phyloP scores from a whole-genome alignment of 2,113 vertebrate genomes.

The Xyliphius kryptos region DNA sequence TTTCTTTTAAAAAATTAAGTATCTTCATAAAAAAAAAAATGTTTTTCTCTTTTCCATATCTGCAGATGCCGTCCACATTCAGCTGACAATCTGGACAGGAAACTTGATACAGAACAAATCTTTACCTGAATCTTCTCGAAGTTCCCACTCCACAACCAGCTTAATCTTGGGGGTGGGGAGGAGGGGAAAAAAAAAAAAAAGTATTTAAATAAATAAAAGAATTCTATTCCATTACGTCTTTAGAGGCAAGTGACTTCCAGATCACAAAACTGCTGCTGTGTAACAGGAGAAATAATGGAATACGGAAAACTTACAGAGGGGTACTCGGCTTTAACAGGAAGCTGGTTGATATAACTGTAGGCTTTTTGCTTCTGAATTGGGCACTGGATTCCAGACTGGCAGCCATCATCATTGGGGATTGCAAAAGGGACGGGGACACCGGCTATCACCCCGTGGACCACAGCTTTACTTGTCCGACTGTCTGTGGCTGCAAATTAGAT shows the following conservation, averaged over 20 bases:
- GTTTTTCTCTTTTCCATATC: too few species aligned
- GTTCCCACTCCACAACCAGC: slow-evolving; percentile 83
- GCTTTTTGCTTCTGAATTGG: slow-evolving; percentile 70
- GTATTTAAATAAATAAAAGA: too few species aligned
- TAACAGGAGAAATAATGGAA: too few species aligned
- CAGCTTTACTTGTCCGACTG: slow-evolving; percentile 71
- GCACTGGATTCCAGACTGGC: slow-evolving; percentile 84
- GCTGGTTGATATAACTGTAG: slow-evolving; percentile 77
- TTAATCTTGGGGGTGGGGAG: slow-evolving; percentile 75
- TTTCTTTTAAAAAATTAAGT: too few species aligned
- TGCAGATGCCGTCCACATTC: too few species aligned
- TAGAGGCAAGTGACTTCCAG: too few species aligned
- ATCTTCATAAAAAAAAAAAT: too few species aligned
- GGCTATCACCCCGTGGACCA: slow-evolving; percentile 76
- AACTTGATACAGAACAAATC: slow-evolving; percentile 86
- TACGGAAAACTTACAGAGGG: slow-evolving; percentile 78
- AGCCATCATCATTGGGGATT: slow-evolving; percentile 83
- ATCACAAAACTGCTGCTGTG: too few species aligned
- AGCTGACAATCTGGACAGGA: slow-evolving; percentile 76
- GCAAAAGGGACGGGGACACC: slow-evolving; percentile 71
- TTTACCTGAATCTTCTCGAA: slow-evolving; percentile 66
- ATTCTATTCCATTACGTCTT: too few species aligned
- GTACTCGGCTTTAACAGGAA: slow-evolving; percentile 81
- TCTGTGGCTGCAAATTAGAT: slow-evolving; percentile 57
- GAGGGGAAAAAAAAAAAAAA: slow-evolving; percentile 30